Evolutionary conservation across 2,888 invertebrate species (phyloP).

Genomic region (Aporophyla nigra): DNA sequence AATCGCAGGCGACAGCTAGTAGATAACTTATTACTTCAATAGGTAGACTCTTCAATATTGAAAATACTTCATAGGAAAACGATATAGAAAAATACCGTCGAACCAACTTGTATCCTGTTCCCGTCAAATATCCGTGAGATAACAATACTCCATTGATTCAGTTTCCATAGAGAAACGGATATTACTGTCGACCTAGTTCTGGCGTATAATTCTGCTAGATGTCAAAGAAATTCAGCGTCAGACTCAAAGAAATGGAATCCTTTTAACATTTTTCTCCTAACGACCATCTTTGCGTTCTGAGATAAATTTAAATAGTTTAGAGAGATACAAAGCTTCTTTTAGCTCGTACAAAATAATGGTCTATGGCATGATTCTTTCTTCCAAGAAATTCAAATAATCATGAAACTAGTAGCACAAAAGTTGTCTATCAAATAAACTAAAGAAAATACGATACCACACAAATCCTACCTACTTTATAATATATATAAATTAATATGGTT

Average conservation of each 20-base stretch:
- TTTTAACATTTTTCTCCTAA: background rate
- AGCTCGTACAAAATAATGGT: background rate
- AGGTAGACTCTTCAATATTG: background rate
- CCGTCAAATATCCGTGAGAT: slow-evolving; percentile 56
- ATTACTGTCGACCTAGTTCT: slow-evolving; percentile 46
- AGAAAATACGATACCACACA: background rate
- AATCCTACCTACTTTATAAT: background rate
- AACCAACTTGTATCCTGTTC: slow-evolving; percentile 26
- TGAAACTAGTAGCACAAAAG: background rate
- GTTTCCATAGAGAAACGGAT: slow-evolving; percentile 53
- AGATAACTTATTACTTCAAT: background rate
- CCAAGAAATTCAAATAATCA: background rate
- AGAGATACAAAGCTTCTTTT: background rate
- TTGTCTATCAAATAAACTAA: background rate
- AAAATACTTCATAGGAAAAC: slow-evolving; percentile 1
- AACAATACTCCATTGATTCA: slow-evolving; percentile 38
- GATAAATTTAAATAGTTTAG: background rate
- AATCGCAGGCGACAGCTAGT: background rate
- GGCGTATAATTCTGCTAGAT: slow-evolving; percentile 6
- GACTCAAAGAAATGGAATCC: background rate
- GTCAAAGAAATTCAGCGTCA: slow-evolving; percentile 13
- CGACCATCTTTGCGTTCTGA: background rate
- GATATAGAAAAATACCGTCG: slow-evolving; percentile 6
- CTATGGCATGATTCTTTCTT: background rate
- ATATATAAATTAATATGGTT: background rate